Conservation (phyloP, 2,113 vertebrate genomes). For the Perccottus glenii region DNA sequence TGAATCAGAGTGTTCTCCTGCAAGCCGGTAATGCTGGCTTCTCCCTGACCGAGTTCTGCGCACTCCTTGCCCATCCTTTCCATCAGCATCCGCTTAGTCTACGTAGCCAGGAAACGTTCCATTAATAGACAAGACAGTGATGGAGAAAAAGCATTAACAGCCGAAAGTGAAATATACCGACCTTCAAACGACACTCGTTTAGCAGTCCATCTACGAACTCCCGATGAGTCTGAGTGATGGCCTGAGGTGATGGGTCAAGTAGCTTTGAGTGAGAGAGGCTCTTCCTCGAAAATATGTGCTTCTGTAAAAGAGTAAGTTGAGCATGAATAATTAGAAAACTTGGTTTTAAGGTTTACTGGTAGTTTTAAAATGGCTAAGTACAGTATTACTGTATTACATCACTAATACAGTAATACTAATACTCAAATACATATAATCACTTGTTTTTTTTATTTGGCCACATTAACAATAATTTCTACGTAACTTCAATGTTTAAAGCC, state of each 20-base stretch:
- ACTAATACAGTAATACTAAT: no score
- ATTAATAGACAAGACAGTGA: not conserved
- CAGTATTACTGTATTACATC: no score
- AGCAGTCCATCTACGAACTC: slow-evolving; percentile 95
- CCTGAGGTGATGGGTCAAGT: slow-evolving; percentile 91
- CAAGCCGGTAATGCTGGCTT: slow-evolving; percentile 92
- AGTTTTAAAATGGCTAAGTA: no score
- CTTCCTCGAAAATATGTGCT: slow-evolving; percentile 90
- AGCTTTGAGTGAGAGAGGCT: slow-evolving; percentile 90
- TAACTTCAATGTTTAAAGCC: no score
- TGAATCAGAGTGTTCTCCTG: slow-evolving; percentile 95
- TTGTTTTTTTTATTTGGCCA: no score
- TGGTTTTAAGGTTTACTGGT: no score
- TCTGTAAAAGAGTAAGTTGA: slow-evolving; percentile 75
- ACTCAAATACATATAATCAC: no score
- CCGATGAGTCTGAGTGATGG: slow-evolving; percentile 91
- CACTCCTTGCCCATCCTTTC: slow-evolving; percentile 97
- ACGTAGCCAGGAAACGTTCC: slow-evolving; percentile 9
- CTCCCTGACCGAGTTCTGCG: slow-evolving; percentile 92
- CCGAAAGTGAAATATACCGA: slow-evolving; percentile 43
- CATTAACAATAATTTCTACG: no score
- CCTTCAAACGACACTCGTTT: slow-evolving; percentile 97
- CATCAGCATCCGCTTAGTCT: slow-evolving; percentile 98
- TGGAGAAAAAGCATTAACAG: not conserved
- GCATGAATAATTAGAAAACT: no score